These are phyloP conservation scores for Alentia gelatinosa DNA, from an alignment of 2,888 invertebrate genomes.

Conservation along the genomic window DNA sequence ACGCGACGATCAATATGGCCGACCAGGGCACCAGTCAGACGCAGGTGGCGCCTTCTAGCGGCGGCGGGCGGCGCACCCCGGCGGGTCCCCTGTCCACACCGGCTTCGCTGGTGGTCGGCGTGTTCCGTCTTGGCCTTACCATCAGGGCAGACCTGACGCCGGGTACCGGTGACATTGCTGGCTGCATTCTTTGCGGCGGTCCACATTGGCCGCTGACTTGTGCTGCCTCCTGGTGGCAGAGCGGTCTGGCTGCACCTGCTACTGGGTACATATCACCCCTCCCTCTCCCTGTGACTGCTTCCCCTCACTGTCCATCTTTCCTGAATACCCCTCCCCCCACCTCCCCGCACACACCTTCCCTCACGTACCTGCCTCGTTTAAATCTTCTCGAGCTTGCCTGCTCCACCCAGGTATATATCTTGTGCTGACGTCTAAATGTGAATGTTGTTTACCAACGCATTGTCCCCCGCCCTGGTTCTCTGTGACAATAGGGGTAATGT, in stretches of 20 bases:
- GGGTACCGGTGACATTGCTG: not conserved
- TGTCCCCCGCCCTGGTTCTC: too few species aligned
- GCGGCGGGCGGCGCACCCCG: not conserved
- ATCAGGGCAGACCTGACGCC: not conserved
- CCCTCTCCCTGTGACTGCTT: not conserved
- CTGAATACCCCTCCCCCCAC: not conserved
- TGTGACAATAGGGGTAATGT: too few species aligned
- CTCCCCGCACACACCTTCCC: too few species aligned
- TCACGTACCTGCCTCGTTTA: too few species aligned
- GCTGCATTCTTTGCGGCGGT: not conserved
- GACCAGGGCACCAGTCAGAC: not conserved
- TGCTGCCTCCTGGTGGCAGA: not conserved
- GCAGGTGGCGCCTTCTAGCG: not conserved
- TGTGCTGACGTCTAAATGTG: too few species aligned
- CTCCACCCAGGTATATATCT: too few species aligned
- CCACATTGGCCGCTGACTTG: not conserved
- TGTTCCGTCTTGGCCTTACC: not conserved
- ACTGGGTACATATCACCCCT: not conserved
- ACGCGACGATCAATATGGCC: constrained; percentile 26
- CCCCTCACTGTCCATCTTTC: not conserved
- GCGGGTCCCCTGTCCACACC: not conserved
- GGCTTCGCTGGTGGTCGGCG: not conserved
- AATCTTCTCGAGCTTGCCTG: too few species aligned
- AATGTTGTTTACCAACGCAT: too few species aligned
- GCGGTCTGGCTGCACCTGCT: not conserved